These are phyloP conservation scores for Petrosia ficiformis DNA, from an alignment of 37 sponge, comb jelly and placozoan genomes.

Conservation along the genomic window DNA sequence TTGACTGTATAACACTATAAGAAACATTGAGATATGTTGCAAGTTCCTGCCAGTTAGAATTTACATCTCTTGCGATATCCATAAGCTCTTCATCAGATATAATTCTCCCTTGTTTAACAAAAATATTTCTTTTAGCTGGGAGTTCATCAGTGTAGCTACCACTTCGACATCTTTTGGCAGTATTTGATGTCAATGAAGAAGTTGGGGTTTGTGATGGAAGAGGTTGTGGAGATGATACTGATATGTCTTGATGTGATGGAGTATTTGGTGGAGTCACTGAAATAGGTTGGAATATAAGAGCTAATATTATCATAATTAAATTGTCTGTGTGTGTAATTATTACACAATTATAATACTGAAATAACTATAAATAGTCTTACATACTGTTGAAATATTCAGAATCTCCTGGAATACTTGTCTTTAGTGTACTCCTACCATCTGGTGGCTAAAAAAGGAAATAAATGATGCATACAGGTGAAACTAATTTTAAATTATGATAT, in stretches of 20 bases:
- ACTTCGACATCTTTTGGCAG: not conserved
- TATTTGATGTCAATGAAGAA: not conserved
- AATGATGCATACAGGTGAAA: too few species aligned
- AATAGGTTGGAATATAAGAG: too few species aligned
- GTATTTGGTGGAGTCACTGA: not conserved
- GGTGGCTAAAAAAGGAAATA: too few species aligned
- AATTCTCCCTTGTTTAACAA: not conserved
- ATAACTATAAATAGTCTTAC: too few species aligned
- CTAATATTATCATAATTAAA: too few species aligned
- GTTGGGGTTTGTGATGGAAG: too few species aligned
- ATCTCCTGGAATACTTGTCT: too few species aligned
- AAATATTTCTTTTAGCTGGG: not conserved
- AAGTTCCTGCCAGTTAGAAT: conserved; percentile 28
- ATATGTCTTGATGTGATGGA: not conserved
- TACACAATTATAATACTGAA: too few species aligned
- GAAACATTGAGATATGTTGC: conserved; percentile 38
- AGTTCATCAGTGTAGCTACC: not conserved
- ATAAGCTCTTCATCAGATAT: conserved; percentile 13
- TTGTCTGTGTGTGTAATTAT: too few species aligned
- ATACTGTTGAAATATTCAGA: too few species aligned
- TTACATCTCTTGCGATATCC: conserved; percentile 16
- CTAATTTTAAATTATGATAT: too few species aligned
- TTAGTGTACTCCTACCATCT: too few species aligned
- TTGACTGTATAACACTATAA: conserved; percentile 18
- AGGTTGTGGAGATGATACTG: not conserved